phyloP scores from a whole-genome alignment of 2,797 vertebrate genomes.

The Morelia viridis region DNA sequence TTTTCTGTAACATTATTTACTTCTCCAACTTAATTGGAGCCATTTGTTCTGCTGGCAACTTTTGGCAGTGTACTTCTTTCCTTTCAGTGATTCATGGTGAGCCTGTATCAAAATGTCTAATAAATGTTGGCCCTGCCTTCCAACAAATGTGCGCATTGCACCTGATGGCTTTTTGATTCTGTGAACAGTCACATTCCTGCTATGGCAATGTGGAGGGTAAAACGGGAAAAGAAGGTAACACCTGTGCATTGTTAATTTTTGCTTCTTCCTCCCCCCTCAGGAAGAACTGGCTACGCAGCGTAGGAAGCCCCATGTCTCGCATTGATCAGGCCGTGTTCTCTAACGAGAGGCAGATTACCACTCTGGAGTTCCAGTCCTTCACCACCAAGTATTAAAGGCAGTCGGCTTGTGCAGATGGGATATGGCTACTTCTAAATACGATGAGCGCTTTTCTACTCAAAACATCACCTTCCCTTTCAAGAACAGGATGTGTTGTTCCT shows the following conservation, averaged over 20 bases:
- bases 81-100: background rate
- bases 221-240: background rate
- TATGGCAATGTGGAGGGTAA: background rate
- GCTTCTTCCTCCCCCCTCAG: slow-evolving; percentile 23
- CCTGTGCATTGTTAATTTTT: background rate
- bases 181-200: background rate
- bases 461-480: background rate
- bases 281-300: slow-evolving; percentile 61
- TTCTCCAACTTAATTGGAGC: background rate
- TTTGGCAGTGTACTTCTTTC: background rate
- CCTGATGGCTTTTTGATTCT: background rate
- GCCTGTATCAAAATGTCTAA: background rate
- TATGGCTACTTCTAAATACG: background rate
- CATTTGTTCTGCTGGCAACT: background rate
- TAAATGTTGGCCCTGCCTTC: background rate
- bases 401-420: background rate
- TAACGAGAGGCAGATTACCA: slow-evolving; percentile 53
- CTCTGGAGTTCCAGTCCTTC: slow-evolving; percentile 58
- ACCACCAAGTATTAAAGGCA: slow-evolving; percentile 56
- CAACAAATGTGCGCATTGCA: background rate
- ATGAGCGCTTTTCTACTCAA: background rate
- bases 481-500: background rate
- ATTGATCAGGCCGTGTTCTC: slow-evolving; percentile 60
- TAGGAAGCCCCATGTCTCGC: slow-evolving; percentile 65
- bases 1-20: background rate